phyloP scores from a whole-genome alignment of 2,113 vertebrate species.

The Pitta sordida region DNA sequence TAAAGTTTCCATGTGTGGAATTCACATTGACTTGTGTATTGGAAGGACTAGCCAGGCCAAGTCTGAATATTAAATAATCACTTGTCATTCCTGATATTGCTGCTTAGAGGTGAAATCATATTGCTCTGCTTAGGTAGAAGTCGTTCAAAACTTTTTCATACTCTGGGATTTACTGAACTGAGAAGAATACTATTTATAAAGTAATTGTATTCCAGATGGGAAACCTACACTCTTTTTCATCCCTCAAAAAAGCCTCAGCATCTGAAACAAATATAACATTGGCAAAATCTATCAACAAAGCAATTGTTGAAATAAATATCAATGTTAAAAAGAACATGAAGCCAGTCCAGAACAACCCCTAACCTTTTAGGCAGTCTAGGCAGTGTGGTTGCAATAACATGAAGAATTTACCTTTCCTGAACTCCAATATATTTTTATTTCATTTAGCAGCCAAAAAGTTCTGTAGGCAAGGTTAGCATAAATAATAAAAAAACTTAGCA shows the following conservation, averaged over 20 bases:
- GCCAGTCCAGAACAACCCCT: not conserved
- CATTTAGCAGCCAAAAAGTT: not conserved
- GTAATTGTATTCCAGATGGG: not conserved
- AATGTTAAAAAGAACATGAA: conserved; percentile 13
- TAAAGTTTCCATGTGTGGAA: not conserved
- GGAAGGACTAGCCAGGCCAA: not conserved
- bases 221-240: not conserved
- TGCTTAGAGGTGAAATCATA: not conserved
- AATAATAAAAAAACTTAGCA: too few species aligned
- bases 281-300: not conserved
- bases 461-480: not conserved
- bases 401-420: not conserved
- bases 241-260: not conserved
- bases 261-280: not conserved
- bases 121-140: not conserved
- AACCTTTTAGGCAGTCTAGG: conserved; percentile 33
- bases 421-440: not conserved
- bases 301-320: conserved; percentile 11
- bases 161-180: not conserved
- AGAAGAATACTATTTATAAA: not conserved
- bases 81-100: not conserved
- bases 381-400: not conserved
- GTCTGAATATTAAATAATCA: not conserved
- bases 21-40: not conserved
- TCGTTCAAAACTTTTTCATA: not conserved